A percentile compares a stretch with the other conserved stretches of the same genome.
These are phyloP conservation scores for Macrocentrus cingulum DNA, from an alignment of 1,140 invertebrate genomes.

Conservation along the genomic window DNA sequence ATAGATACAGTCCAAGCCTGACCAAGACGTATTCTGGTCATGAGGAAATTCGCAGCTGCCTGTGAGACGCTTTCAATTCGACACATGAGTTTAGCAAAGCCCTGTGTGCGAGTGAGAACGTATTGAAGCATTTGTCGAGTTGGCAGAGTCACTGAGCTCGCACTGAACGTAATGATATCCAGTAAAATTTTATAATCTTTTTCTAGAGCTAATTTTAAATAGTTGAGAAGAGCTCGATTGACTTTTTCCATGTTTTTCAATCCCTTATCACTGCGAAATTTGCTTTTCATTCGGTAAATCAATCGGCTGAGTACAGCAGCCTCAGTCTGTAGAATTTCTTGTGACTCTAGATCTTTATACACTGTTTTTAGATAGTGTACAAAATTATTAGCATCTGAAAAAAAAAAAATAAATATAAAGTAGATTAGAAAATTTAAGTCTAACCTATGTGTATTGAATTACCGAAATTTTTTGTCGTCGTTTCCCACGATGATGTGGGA, in stretches of 20 bases:
- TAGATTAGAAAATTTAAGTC: constrained; percentile 13
- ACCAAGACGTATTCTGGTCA: constrained; percentile 58
- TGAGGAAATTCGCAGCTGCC: constrained; percentile 57
- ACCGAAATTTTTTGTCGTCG: constrained; percentile 36
- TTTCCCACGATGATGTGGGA: constrained; percentile 37
- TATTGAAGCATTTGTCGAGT: constrained; percentile 64
- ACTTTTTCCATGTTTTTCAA: constrained; percentile 62
- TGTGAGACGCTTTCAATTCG: constrained; percentile 57
- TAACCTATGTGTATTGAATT: constrained; percentile 23
- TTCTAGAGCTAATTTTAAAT: constrained; percentile 54
- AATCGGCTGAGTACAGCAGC: constrained; percentile 62
- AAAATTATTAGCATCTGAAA: constrained; percentile 39
- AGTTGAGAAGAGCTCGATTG: constrained; percentile 60
- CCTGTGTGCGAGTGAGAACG: constrained; percentile 59
- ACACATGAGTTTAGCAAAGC: constrained; percentile 62
- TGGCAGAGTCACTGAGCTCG: constrained; percentile 51
- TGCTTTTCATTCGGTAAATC: constrained; percentile 64
- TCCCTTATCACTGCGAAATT: constrained; percentile 65
- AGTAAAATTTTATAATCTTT: constrained; percentile 48
- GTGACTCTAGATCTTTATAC: constrained; percentile 53
- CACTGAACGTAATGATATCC: constrained; percentile 44
- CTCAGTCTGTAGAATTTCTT: constrained; percentile 59
- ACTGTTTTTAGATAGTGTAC: constrained; percentile 33
- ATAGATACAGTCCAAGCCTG: constrained; percentile 62
- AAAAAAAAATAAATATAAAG: constrained; percentile 22